Base-by-base conservation (phyloP, 1,140 invertebrate species). In the Colletes latitarsis region DNA sequence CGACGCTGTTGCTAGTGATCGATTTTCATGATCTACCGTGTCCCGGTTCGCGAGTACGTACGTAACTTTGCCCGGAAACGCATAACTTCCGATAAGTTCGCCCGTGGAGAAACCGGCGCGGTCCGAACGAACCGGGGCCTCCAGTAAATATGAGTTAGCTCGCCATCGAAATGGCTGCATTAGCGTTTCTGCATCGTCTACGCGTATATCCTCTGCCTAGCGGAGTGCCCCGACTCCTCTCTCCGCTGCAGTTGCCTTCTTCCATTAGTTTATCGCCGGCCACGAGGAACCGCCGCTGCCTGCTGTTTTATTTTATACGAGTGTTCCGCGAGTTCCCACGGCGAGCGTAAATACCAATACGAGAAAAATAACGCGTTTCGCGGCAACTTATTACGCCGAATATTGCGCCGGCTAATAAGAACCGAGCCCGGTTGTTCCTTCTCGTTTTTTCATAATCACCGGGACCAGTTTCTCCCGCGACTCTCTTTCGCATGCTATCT, bases 1-100 rank as follows among this genome's bases (percentile, higher is more conserved):
- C n/a, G 5, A 2, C 14, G 19, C 58, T 21, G 2, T 5, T 39
- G 39, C 62, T 30, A 55, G 6, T 14, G 57, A 78, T 78, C 69
- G 60, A 75, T 84, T 62, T 81, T 58, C 77, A 49, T 39, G 82
- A 70, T 73, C 19, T 39, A 3, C 53, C 21, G 73, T 21, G 64
- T 46, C 58, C 19, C 39, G 30, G 58, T 14, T 21, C 19, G 30
- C 60, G 30, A 58, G 14, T 41, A 41, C 70, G 43, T 21, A 60
- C 71, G 41, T 73, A 82, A 77, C 64, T 85, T 67, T 4, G 17
- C 1, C 30, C 41, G 57, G n/a, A 49, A 62, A 72, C 57, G 75
- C 74, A 57, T 83, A 85, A 85, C 72, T 84, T 84, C 62, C 77
- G 67, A 15, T 55, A 62, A 78, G 68, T 67, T 79, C 70, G 68